Conservation (phyloP, 2,113 vertebrate genomes). For the Hirundichthys speculiger region DNA sequence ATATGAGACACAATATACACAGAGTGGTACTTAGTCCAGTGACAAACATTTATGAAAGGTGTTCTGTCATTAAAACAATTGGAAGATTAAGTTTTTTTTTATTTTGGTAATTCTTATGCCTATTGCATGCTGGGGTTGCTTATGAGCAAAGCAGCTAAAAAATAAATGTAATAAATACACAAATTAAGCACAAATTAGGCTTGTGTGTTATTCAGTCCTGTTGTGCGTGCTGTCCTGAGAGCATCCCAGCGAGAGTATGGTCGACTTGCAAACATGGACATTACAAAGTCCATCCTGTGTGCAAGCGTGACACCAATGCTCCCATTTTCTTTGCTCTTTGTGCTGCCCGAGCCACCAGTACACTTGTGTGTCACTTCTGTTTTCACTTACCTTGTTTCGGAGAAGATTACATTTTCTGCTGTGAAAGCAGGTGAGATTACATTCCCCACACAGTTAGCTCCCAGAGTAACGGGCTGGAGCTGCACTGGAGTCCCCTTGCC, state of each 20-base stretch:
- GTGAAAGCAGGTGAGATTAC: conserved; percentile 31
- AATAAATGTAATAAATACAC: too few relatives aligned
- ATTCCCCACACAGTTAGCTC: conserved; percentile 20
- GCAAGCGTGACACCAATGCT: not conserved
- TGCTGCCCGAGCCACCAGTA: conserved; percentile 12
- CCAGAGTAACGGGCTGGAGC: conserved; percentile 42
- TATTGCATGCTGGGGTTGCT: not conserved
- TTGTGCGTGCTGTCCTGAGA: not conserved
- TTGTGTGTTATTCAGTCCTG: not conserved
- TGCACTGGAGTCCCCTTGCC: conserved; percentile 7
- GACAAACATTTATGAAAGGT: conserved; percentile 1
- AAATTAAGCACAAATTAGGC: too few relatives aligned
- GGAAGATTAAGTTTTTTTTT: not conserved
- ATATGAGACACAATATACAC: too few relatives aligned
- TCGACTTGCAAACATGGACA: not conserved
- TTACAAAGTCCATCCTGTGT: conserved; percentile 9
- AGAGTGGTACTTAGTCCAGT: too few relatives aligned
- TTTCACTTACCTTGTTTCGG: conserved; percentile 31
- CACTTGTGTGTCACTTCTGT: conserved; percentile 34
- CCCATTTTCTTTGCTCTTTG: conserved; percentile 7
- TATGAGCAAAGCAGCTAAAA: too few relatives aligned
- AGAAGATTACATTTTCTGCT: conserved; percentile 50
- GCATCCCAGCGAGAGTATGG: not conserved
- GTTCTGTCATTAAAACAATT: not conserved
- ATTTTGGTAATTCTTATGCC: conserved; percentile 17